Evolutionary conservation across 2,888 invertebrate genomes (phyloP).

Genomic region (Dendrolimus houi): DNA sequence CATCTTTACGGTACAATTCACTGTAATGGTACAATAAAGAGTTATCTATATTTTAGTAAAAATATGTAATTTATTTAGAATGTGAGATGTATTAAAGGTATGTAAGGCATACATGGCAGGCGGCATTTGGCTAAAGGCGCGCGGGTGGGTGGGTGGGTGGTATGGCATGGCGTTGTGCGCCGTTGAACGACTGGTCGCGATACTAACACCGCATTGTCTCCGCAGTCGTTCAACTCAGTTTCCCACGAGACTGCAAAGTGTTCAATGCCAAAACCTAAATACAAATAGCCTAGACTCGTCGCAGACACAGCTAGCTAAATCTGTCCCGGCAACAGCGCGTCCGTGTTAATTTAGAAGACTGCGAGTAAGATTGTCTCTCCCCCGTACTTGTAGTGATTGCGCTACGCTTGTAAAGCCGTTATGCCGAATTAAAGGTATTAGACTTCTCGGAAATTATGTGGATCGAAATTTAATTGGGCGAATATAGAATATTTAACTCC

Average conservation of each 20-base stretch:
- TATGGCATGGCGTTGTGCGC: conserved; percentile 23
- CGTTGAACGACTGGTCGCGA: conserved; percentile 53
- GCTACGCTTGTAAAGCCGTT: conserved; percentile 25
- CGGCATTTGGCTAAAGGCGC: conserved; percentile 12
- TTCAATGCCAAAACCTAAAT: conserved; percentile 70
- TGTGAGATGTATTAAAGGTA: not conserved
- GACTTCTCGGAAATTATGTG: too few relatives aligned
- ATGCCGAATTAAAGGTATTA: conserved; percentile 15
- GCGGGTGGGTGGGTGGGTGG: conserved; percentile 43
- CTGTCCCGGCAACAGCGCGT: conserved; percentile 50
- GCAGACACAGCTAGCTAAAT: conserved; percentile 64
- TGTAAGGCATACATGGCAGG: conserved; percentile 2
- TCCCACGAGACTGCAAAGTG: conserved; percentile 71
- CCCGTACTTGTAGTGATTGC: conserved; percentile 28
- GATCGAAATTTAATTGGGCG: too few relatives aligned
- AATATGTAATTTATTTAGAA: not conserved
- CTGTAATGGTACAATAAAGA: too few relatives aligned
- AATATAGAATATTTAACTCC: too few relatives aligned
- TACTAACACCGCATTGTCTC: conserved; percentile 65
- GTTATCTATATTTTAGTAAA: too few relatives aligned
- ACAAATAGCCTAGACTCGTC: conserved; percentile 72
- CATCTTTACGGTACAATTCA: too few relatives aligned
- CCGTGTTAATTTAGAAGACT: conserved; percentile 41
- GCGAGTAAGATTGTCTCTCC: conserved; percentile 29
- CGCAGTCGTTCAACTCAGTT: conserved; percentile 74